A percentile compares a stretch with the other conserved stretches of the same genome.
These are phyloP conservation scores for Poliocrania exsul DNA, from an alignment of 2,797 vertebrate genomes.

Conservation along the genomic window DNA sequence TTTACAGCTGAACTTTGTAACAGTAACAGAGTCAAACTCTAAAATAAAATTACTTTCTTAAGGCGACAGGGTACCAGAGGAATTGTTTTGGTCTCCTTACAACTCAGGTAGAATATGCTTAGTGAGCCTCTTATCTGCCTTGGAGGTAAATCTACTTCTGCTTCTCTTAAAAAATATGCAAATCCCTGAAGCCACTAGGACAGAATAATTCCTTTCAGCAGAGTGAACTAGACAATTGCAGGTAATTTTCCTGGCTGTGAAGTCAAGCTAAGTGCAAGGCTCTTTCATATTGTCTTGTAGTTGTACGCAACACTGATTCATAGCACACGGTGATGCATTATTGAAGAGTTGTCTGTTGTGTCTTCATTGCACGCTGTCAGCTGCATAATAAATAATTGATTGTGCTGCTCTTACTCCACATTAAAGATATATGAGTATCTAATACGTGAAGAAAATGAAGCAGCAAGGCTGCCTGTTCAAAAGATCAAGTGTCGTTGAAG, in stretches of 20 bases:
- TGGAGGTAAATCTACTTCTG: neutral
- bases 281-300: conserved; percentile 37
- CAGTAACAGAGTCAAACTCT: neutral
- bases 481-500: neutral
- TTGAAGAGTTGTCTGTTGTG: conserved; percentile 57
- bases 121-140: neutral
- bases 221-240: conserved; percentile 21
- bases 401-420: conserved; percentile 55
- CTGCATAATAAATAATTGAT: conserved; percentile 65
- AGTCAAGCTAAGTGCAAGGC: conserved; percentile 26
- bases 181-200: neutral
- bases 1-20: conserved; percentile 16
- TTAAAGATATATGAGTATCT: conserved; percentile 66
- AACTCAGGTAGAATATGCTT: neutral
- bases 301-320: neutral
- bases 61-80: neutral
- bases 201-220: neutral
- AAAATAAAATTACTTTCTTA: neutral
- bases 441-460: conserved; percentile 41
- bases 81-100: neutral
- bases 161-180: conserved; percentile 10
- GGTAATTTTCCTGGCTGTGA: conserved; percentile 57
- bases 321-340: conserved; percentile 46
- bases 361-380: conserved; percentile 54
- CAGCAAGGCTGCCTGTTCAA: neutral